Evolutionary conservation across 2,113 vertebrate genomes (phyloP).

Genomic region (Neogale vison): DNA sequence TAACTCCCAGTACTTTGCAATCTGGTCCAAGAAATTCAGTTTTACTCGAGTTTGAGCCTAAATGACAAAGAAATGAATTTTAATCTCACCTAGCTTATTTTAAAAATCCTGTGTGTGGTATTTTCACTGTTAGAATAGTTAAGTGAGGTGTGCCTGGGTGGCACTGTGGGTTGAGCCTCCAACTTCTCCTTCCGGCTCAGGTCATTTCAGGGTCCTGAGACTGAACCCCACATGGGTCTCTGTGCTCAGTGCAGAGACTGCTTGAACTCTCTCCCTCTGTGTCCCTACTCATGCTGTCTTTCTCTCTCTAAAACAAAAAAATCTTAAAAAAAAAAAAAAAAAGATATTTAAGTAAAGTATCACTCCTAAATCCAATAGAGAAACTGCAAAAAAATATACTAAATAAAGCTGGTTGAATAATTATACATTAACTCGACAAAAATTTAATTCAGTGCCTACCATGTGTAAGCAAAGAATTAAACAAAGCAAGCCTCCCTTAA

Average conservation of each 20-base stretch:
- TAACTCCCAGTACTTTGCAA: constrained; percentile 99
- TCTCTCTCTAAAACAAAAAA: background rate
- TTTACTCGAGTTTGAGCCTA: constrained; percentile 98
- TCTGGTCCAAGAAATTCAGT: constrained; percentile 98
- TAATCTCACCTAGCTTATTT: background rate
- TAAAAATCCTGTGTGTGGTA: background rate
- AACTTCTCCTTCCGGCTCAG: background rate
- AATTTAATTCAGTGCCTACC: background rate
- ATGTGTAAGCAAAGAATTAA: background rate
- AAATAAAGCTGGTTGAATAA: background rate
- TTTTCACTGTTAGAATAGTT: background rate
- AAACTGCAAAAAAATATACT: background rate
- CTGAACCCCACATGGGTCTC: background rate
- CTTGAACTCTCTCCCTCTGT: background rate
- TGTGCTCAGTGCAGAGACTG: background rate
- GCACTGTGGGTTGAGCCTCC: background rate
- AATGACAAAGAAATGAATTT: constrained; percentile 48
- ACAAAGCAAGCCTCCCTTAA: background rate
- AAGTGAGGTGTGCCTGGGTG: background rate
- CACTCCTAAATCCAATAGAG: background rate
- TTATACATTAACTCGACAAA: background rate
- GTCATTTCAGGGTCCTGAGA: background rate
- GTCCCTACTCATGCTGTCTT: background rate
- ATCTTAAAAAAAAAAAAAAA: background rate
- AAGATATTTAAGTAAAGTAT: background rate